phyloP scores from a whole-genome alignment of 2,113 vertebrate species.

The Turnix velox region DNA sequence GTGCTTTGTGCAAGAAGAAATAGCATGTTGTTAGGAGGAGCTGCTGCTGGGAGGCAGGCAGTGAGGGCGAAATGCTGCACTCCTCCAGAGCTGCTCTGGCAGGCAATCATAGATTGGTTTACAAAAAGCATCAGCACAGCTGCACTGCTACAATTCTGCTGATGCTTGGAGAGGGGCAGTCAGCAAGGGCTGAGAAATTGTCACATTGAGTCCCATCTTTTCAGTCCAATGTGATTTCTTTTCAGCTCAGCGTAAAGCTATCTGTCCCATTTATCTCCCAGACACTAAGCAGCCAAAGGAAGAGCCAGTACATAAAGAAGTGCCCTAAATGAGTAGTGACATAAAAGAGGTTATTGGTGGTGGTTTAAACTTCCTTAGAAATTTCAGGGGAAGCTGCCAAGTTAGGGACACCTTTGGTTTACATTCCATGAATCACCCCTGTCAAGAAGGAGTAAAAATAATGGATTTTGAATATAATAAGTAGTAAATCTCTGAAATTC shows the following conservation, averaged over 20 bases:
- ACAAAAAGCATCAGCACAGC: rapidly evolving
- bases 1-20: not conserved
- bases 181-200: not conserved
- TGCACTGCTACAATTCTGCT: rapidly evolving
- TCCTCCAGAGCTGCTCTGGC: rapidly evolving
- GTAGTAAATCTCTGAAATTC: not conserved
- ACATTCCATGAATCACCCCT: not conserved
- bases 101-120: rapidly evolving
- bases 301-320: not conserved
- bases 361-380: not conserved
- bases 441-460: not conserved
- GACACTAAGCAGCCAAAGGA: not conserved
- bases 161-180: not conserved
- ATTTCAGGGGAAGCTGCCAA: not conserved
- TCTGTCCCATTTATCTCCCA: not conserved
- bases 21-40: not conserved
- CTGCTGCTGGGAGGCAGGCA: not conserved
- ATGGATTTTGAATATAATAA: not conserved
- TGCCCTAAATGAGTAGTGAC: not conserved
- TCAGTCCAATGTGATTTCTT: rapidly evolving
- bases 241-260: not conserved
- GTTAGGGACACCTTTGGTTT: not conserved
- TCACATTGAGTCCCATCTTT: not conserved
- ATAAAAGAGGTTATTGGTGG: not conserved
- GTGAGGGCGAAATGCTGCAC: rapidly evolving